These are phyloP conservation scores for Chaetophractus vellerosus DNA, from an alignment of 2,797 vertebrate genomes.

Conservation along the genomic window DNA sequence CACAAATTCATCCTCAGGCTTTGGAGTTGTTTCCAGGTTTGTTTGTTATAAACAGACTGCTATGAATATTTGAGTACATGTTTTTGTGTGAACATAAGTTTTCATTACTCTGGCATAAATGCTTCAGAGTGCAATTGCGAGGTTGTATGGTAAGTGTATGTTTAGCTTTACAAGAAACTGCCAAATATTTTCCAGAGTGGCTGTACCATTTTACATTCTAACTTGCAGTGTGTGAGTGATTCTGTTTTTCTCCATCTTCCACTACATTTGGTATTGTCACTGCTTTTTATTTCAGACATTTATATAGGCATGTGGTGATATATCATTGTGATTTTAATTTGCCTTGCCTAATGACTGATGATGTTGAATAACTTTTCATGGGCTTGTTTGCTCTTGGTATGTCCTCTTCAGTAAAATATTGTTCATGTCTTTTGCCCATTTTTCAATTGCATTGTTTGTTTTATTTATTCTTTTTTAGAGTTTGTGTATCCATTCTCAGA, in stretches of 20 bases:
- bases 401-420: neutral
- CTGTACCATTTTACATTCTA: neutral
- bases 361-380: neutral
- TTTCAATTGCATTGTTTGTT: neutral
- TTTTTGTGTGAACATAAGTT: neutral
- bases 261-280: neutral
- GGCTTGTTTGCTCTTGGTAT: neutral
- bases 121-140: neutral
- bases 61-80: neutral
- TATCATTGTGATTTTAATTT: neutral
- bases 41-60: neutral
- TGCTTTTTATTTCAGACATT: neutral
- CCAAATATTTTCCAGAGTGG: neutral
- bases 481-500: neutral
- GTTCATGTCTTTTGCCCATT: neutral
- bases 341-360: neutral
- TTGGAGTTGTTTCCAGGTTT: neutral
- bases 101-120: neutral
- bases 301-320: neutral
- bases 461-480: neutral
- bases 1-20: neutral
- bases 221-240: neutral
- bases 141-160: neutral
- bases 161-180: neutral
- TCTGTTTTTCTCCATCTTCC: neutral